phyloP scores from a whole-genome alignment of 30 jellyfish, hydroid and myxozoan genomes.

The Aurelia aurita complex sp. Pacific region DNA sequence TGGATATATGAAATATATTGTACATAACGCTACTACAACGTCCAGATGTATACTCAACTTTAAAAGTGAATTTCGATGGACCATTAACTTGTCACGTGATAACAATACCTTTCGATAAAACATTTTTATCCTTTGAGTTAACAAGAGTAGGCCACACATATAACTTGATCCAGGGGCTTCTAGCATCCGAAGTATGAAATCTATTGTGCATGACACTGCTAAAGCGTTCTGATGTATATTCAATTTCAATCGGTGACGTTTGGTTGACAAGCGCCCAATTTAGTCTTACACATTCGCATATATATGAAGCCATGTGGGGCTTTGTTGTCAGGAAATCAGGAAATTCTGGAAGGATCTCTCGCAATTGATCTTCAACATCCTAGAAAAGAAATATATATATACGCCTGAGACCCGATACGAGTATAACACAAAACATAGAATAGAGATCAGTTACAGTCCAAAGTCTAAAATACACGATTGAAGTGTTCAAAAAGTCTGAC shows the following conservation, averaged over 20 bases:
- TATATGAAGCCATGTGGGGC: constrained; percentile 81
- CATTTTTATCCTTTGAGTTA: constrained; percentile 71
- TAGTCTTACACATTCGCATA: constrained; percentile 91
- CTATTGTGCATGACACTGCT: constrained; percentile 81
- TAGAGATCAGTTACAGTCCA: no score
- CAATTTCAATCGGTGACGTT: constrained; percentile 86
- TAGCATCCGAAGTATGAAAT: constrained; percentile 88
- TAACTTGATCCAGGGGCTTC: constrained; percentile 60
- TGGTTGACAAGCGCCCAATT: constrained; percentile 96
- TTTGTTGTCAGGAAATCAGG: constrained; percentile 64
- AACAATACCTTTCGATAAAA: constrained; percentile 88
- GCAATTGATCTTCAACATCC: constrained; percentile 91
- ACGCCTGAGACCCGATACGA: no score
- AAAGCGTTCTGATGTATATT: constrained; percentile 75
- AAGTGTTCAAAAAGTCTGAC: no score
- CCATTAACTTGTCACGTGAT: constrained; percentile 47
- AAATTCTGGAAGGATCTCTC: constrained; percentile 85
- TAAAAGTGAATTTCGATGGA: constrained; percentile 42
- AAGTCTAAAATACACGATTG: no score
- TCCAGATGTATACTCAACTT: constrained; percentile 81
- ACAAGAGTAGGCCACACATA: constrained; percentile 96
- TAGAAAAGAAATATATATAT: constrained; percentile 9
- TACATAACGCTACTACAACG: constrained; percentile 70
- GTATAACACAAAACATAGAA: no score
- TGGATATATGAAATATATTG: constrained; percentile 78